A percentile compares a stretch with the other conserved stretches of the same genome.
phyloP scores from a whole-genome alignment of 2,113 vertebrate genomes.

The Amphiprion ocellaris region DNA sequence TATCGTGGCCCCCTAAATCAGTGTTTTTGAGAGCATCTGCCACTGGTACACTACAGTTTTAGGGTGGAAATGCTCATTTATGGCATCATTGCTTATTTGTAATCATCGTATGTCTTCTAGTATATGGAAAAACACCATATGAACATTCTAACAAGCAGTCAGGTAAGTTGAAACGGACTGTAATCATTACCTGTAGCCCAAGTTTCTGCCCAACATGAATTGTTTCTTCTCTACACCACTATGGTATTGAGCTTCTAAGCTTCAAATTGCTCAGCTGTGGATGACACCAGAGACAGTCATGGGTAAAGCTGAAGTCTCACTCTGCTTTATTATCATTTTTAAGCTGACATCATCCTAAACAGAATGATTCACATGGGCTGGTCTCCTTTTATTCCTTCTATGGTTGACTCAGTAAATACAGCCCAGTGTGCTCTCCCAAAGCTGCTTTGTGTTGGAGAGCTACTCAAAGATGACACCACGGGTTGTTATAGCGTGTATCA shows the following conservation, averaged over 20 bases:
- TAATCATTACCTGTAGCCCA: too few relatives aligned
- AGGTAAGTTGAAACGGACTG: too few relatives aligned
- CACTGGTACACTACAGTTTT: too few relatives aligned
- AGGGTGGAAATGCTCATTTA: too few relatives aligned
- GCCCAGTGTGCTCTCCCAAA: conserved; percentile 17
- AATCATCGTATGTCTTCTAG: too few relatives aligned
- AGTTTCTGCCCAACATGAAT: not conserved
- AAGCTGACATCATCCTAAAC: conserved; percentile 35
- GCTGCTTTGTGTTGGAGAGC: conserved; percentile 29
- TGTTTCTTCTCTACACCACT: not conserved
- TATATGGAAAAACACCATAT: too few relatives aligned
- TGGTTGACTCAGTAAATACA: conserved; percentile 33
- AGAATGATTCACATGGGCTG: conserved; percentile 47
- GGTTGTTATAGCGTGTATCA: conserved; percentile 31
- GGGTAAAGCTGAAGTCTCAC: not conserved
- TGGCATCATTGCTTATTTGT: too few relatives aligned
- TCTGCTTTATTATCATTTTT: not conserved
- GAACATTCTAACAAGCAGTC: too few relatives aligned
- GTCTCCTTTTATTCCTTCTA: conserved; percentile 26
- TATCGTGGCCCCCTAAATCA: too few relatives aligned
- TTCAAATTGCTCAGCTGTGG: not conserved
- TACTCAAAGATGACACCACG: conserved; percentile 55
- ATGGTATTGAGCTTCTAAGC: not conserved
- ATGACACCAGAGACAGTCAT: not conserved
- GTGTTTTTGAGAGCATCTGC: too few relatives aligned